These are phyloP conservation scores for Caligus rogercresseyi DNA, from an alignment of 1,140 invertebrate species.

Conservation along the genomic window DNA sequence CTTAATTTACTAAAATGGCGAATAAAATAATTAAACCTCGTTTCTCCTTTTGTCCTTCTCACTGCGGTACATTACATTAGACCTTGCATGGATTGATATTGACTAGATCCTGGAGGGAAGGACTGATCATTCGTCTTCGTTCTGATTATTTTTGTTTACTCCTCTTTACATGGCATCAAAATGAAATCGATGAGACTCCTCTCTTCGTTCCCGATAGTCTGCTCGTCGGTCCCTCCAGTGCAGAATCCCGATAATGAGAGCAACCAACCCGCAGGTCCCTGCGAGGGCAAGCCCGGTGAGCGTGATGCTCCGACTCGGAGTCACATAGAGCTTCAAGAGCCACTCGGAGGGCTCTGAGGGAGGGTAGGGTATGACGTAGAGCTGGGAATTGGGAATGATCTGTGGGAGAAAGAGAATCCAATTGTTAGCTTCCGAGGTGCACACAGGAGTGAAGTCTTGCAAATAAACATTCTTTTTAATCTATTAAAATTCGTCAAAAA, in stretches of 20 bases:
- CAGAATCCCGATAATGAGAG: conserved; percentile 60
- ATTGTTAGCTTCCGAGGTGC: too few species aligned
- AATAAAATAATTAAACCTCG: too few species aligned
- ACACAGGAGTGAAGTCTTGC: too few species aligned
- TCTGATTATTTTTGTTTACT: too few species aligned
- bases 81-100: too few species aligned
- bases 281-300: conserved; percentile 74
- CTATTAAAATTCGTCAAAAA: too few species aligned
- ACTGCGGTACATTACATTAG: too few species aligned
- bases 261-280: conserved; percentile 66
- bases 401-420: conserved; percentile 39
- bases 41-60: too few species aligned
- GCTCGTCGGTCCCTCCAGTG: conserved; percentile 84
- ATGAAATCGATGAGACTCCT: conserved; percentile 70
- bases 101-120: too few species aligned
- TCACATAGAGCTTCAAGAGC: conserved; percentile 85
- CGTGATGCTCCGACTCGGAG: conserved; percentile 79
- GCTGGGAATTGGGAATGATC: conserved; percentile 92
- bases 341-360: conserved; percentile 54
- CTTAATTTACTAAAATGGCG: too few species aligned
- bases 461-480: too few species aligned
- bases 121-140: too few species aligned
- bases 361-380: conserved; percentile 81
- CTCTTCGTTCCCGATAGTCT: conserved; percentile 69
- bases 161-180: conserved; percentile 42